Base-by-base conservation (phyloP, 2,113 vertebrate genomes). In the Melanocharis versteri region DNA sequence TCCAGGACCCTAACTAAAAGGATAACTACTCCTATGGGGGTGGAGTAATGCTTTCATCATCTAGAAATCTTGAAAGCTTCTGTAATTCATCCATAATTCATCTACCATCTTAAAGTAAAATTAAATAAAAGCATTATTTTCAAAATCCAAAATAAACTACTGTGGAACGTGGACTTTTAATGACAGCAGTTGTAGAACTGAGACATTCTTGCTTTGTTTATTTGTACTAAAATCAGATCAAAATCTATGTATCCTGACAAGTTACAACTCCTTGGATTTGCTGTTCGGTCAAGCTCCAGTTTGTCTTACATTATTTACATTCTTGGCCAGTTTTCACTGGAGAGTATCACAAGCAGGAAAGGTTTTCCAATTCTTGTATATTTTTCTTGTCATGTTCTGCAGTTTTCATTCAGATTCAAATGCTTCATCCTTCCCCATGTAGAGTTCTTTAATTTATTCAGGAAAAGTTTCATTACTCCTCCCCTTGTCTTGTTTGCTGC, bases 321-420 rank as follows among this genome's bases (percentile, higher is more conserved):
- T 90, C 47, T 81, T 96, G 86, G 83, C 68, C 2, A 8, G 35
- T 66, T 89, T 93, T 93, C 83, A 62, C 39, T 83, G 72, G 60
- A 90, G 35, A 81, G 17, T 64, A n/a, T 90, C 80, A 40, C 39
- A 60, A 84, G 35, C 40, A 81, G 60, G 71, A 69, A 75, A 51
- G 71, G 60, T 94, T 92, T 94, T 92, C 86, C 93, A 94, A 10
- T 75, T 81, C 58, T 83, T 70, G 12, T 91, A 40, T 27, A 2
- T 86, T 83, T 93, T 95, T 97, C 72, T 92, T 95, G 86, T 79
- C 93, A n/a, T 15, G 10, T 90, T 90, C 33, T 73, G 51, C 76
- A 78, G 44, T 93, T 96, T 94, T 93, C 80, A 94, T 97, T 96
- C 95, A 94, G 64, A 94, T 95, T 94, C 64, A 92, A 92, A 95